Evolutionary conservation across 1,140 invertebrate genomes (phyloP), one percentile per base, ranked within the genome.

Genomic region (Lordiphosa clarofinis): DNA sequence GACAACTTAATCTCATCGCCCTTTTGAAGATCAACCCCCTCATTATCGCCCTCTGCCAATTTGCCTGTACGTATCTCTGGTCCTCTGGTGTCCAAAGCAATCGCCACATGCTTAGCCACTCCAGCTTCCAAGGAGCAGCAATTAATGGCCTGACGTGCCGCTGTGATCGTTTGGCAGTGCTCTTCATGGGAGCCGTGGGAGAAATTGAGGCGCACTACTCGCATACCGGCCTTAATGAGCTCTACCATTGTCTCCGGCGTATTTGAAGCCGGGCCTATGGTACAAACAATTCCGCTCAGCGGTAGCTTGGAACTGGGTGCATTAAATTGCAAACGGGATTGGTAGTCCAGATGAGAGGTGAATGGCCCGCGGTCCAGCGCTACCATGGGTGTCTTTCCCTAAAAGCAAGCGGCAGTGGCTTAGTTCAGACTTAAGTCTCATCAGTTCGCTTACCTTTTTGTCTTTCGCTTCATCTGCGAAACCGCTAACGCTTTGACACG

Each of bases 151-250:
- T 93, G 89, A 8, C 96, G 91, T 8, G 98, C 93, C 86, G 97
- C 97, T 15, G 91, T 90, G 61, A 99, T 97, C 0, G 96, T 97
- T 60, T 94, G 93, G 1, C 91, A 93, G 87, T 99, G 97, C 88
- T 98, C 98, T 86, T 98, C 97, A 84, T 99, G 94, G 0, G 96
- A 94, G 43, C 98, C 98, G 89, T 99, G 98, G 2, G 97, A 98
- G 90, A 99, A 99, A 90, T 99, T 99, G 88, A 99, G 91, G 44
- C 98, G 92, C 8, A 97, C 98, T 56, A 99, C 94, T 74, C 98
- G 98, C 98, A 99, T 99, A 1, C 98, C 98, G 2, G 95, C 95
- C 59, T 95, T 94, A 82, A 99, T 98, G 95, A 99, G 98, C 70
- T 97, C 92, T 72, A 96, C 94, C 9, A 99, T 89, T 64, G 92